A percentile compares a stretch with the other conserved stretches of the same genome.
phyloP scores from a whole-genome alignment of 2,113 vertebrate species.

The Malurus melanocephalus region DNA sequence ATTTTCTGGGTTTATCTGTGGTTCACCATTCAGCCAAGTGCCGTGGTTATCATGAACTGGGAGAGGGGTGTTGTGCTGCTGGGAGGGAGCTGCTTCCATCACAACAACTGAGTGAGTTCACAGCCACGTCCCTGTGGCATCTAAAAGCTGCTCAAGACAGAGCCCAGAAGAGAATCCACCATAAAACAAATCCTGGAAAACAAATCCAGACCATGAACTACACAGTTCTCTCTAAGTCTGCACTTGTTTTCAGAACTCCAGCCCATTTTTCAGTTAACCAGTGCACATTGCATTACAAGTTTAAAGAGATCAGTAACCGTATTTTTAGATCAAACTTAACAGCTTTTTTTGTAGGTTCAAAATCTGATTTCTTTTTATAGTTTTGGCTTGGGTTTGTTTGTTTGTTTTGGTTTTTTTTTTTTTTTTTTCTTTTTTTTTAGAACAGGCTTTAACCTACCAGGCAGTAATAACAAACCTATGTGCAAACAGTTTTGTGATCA shows the following conservation, averaged over 20 bases:
- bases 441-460: not conserved
- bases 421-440: not conserved
- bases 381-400: not conserved
- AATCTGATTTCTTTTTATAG: not conserved
- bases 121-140: not conserved
- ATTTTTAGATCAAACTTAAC: not conserved
- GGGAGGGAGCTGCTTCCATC: not conserved
- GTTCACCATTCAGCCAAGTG: not conserved
- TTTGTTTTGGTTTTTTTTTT: not conserved
- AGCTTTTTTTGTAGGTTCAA: not conserved
- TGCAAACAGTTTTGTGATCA: not conserved
- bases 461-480: not conserved
- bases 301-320: not conserved
- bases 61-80: not conserved
- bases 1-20: not conserved
- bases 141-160: not conserved
- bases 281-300: not conserved
- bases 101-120: not conserved
- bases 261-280: not conserved
- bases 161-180: not conserved
- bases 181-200: not conserved
- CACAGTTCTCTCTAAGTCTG: not conserved
- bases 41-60: not conserved
- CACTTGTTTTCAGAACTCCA: not conserved
- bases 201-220: not conserved